Evolutionary conservation across 2,797 vertebrate genomes (phyloP), one percentile per base, ranked within the genome.

Genomic region (Danio tinwini): DNA sequence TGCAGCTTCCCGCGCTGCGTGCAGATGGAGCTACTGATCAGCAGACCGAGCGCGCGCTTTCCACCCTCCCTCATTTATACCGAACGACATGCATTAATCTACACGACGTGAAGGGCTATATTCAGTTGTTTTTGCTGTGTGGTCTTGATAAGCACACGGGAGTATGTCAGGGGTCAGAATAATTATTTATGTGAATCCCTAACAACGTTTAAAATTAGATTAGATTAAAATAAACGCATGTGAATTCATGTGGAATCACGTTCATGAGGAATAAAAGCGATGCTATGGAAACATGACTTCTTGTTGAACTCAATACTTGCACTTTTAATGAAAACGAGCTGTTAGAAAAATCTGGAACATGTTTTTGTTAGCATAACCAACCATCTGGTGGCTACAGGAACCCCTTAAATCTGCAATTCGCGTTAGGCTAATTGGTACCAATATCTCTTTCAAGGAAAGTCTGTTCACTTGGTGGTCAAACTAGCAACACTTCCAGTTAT

Each of bases 21-120:
- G 62, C 78, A 86, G 85, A 81, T 85, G 85, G 85, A 75, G 82
- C 86, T 74, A 45, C 58, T 40, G 76, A 45, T 45, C 77, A 64
- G 71, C 64, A 56, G 64, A 47, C 47, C 29, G 11, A 59, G 63
- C 68, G 49, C 67, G 47, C 19, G 45, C 59, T 50, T 40, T 47
- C 39, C 21, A 7, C 37, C 55, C 56, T 37, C 9, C 61, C 40
- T 17, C 40, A 80, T 73, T 72, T 74, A 75, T 14, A 12, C 65
- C 37, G 47, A 6, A 37, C 4, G 61, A 29, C 14, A 64, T 47
- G 4, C 59, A 76, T 76, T 47, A 6, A 52, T 71, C 50, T 76
- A 59, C 19, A n/a, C 7, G 55, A 68, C 50, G 37, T 49, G 40
- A 70, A 55, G 17, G 65, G 49, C 69, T 74, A 67, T 40, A 65